Evolutionary conservation across 2,797 vertebrate species (phyloP).

Genomic region (Dromococcyx pavoninus): DNA sequence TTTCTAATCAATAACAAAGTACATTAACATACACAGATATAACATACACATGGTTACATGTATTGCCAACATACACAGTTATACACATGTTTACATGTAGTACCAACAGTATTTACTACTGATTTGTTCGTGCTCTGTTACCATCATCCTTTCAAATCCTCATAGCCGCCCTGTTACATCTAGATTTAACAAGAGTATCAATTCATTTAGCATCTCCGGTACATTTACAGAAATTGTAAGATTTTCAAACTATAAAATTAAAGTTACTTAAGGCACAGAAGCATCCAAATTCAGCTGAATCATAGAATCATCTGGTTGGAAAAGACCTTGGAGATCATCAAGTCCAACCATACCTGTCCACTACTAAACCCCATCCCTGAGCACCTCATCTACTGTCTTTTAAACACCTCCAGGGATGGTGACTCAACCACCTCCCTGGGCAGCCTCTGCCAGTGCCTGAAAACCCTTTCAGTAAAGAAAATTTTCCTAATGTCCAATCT

Average conservation of each 20-base stretch:
- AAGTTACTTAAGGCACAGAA: neutral
- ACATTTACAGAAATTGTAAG: accelerated
- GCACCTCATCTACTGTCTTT: too few species aligned
- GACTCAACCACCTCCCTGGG: too few species aligned
- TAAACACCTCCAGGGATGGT: too few species aligned
- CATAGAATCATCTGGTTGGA: too few species aligned
- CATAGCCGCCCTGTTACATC: neutral
- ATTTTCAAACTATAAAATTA: neutral
- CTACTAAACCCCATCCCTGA: too few species aligned
- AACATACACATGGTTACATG: neutral
- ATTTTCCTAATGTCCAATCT: too few species aligned
- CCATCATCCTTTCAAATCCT: neutral
- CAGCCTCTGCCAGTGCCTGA: too few species aligned
- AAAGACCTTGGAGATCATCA: too few species aligned
- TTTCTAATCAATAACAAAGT: neutral
- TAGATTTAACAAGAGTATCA: neutral
- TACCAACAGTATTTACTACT: neutral
- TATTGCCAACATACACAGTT: neutral
- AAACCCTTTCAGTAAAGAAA: too few species aligned
- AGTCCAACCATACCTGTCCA: too few species aligned
- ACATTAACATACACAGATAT: neutral
- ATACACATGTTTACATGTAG: neutral
- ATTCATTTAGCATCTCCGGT: neutral
- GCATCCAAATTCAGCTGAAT: neutral
- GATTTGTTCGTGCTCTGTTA: neutral